These are phyloP conservation scores for Okapia johnstoni DNA, from an alignment of 2,113 vertebrate species.

Conservation along the genomic window DNA sequence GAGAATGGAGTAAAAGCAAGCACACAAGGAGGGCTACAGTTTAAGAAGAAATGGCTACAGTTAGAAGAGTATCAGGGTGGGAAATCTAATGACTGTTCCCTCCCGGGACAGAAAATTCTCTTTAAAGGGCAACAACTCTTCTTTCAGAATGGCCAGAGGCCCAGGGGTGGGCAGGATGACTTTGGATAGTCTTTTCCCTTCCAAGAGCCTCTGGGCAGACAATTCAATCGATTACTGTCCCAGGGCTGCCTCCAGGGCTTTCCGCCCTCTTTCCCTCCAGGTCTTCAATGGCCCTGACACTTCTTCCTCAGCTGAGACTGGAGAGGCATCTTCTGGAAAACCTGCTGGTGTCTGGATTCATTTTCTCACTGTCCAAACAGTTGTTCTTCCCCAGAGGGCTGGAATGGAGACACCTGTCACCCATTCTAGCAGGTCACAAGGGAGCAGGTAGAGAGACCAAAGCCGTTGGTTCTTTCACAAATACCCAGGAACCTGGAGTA, in stretches of 20 bases:
- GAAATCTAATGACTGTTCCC: not conserved
- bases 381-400: constrained; percentile 1
- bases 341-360: not conserved
- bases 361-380: constrained; percentile 32
- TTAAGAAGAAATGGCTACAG: not conserved
- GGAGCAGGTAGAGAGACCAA: not conserved
- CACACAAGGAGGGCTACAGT: not conserved
- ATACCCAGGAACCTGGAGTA: not conserved
- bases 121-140: not conserved
- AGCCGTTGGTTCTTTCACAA: constrained; percentile 15
- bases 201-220: not conserved
- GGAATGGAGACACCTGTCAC: not conserved
- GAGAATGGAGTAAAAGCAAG: not conserved
- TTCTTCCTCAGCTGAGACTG: not conserved
- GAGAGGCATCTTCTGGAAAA: constrained; percentile 36
- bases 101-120: not conserved
- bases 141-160: constrained; percentile 13
- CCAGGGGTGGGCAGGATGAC: not conserved
- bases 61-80: not conserved
- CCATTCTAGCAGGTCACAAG: not conserved
- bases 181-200: not conserved
- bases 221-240: not conserved
- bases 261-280: not conserved
- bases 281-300: not conserved
- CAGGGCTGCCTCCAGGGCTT: not conserved